phyloP scores from a whole-genome alignment of 2,797 vertebrate genomes.

The Acanthis flammea region DNA sequence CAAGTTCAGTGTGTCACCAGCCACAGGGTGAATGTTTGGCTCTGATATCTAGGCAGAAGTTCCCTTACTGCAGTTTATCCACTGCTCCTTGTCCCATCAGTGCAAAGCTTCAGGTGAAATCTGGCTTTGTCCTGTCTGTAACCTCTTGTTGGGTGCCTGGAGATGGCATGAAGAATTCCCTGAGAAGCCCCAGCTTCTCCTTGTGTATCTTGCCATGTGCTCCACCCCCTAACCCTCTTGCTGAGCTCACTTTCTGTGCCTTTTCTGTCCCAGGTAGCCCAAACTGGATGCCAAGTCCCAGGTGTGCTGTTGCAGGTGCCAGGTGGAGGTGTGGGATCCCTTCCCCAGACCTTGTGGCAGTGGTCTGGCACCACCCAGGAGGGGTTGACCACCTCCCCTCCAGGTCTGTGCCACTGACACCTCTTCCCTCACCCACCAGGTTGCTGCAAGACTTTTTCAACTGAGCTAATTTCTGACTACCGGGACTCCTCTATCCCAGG shows the following conservation, averaged over 20 bases:
- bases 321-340: not conserved
- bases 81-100: not conserved
- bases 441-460: accelerated
- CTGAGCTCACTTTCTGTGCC: not conserved
- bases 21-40: accelerated
- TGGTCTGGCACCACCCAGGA: not conserved
- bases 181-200: not conserved
- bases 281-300: not conserved
- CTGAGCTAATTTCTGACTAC: not conserved
- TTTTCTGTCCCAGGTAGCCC: not conserved
- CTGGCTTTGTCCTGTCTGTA: not conserved
- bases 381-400: not conserved
- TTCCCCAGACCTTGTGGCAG: not conserved
- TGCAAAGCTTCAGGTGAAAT: not conserved
- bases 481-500: accelerated
- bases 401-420: not conserved
- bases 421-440: not conserved
- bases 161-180: not conserved
- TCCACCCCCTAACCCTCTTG: not conserved
- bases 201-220: accelerated
- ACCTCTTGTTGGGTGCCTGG: not conserved
- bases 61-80: not conserved
- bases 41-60: not conserved
- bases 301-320: not conserved
- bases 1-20: not conserved